Percentiles rank a stretch among this genome's conserved stretches.
Conservation (phyloP, 2,113 vertebrate genomes). For the Thamnophis sirtalis region DNA sequence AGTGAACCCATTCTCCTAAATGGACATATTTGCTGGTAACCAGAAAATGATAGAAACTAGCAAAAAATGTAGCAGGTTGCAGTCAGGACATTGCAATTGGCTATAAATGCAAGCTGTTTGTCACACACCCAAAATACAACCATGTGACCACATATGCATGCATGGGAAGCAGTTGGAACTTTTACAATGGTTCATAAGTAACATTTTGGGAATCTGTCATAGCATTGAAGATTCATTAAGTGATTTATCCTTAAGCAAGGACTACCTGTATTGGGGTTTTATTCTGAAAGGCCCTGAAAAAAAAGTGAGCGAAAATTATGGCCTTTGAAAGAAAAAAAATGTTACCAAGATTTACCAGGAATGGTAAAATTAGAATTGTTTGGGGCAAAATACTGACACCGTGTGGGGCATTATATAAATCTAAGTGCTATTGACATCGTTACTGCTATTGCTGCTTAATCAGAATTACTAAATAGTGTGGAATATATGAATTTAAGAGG, state of each 20-base stretch:
- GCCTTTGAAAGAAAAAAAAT: background rate
- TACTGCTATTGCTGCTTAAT: background rate
- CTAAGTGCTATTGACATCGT: background rate
- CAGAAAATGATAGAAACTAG: background rate
- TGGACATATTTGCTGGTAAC: background rate
- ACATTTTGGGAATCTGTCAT: background rate
- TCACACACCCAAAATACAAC: background rate
- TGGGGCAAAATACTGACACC: background rate
- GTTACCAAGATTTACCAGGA: background rate
- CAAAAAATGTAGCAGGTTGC: background rate
- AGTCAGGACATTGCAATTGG: background rate
- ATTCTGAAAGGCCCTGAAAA: background rate
- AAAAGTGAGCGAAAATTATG: background rate
- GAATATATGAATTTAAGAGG: background rate
- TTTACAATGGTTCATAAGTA: background rate
- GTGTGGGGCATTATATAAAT: background rate
- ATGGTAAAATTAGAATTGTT: background rate
- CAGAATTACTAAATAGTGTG: background rate
- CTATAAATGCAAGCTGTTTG: background rate
- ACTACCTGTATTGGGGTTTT: background rate
- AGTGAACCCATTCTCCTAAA: background rate
- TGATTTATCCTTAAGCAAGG: background rate
- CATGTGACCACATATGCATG: background rate
- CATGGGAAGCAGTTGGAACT: background rate
- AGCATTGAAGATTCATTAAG: background rate